A percentile compares a stretch with the other conserved stretches of the same genome.
These are phyloP conservation scores for Amblyjoppa proteus DNA, from an alignment of 2,888 invertebrate genomes.

Conservation along the genomic window DNA sequence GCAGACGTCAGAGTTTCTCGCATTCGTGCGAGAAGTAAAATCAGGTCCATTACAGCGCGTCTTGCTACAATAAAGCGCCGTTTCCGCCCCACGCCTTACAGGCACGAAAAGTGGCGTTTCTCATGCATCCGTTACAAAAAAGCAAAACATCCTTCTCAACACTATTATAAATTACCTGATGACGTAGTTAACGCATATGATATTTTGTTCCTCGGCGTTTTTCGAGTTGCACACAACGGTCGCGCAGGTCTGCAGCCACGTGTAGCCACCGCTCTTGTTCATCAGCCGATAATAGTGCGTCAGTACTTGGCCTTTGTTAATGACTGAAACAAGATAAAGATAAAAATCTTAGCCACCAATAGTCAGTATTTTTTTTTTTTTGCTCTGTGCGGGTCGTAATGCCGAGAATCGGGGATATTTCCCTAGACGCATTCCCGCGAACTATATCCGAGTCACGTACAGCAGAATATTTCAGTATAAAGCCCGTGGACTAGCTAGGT, in stretches of 20 bases:
- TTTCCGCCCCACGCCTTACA: no score
- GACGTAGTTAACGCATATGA: slow-evolving; percentile 98
- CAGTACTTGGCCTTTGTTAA: slow-evolving; percentile 98
- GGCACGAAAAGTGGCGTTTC: no score
- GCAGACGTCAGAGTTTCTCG: no score
- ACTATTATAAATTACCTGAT: slow-evolving; percentile 90
- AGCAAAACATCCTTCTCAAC: no score
- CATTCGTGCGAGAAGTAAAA: no score
- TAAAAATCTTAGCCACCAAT: slow-evolving; percentile 4
- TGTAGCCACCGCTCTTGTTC: slow-evolving; percentile 98
- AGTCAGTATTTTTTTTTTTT: neutral
- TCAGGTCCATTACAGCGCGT: no score
- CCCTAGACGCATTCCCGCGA: slow-evolving; percentile 53
- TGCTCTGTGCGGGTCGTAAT: slow-evolving; percentile 5
- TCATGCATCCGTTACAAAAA: no score
- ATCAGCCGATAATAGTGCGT: slow-evolving; percentile 98
- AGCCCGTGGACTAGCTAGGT: slow-evolving; percentile 46
- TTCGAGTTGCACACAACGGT: slow-evolving; percentile 98
- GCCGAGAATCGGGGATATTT: slow-evolving; percentile 55
- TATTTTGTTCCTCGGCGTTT: slow-evolving; percentile 98
- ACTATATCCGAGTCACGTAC: slow-evolving; percentile 62
- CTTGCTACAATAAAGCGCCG: no score
- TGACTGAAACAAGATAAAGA: slow-evolving; percentile 88
- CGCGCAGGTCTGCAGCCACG: slow-evolving; percentile 98
- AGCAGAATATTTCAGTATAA: slow-evolving; percentile 63